phyloP scores from a whole-genome alignment of 2,888 invertebrate species.

The Sphaerophoria taeniata region DNA sequence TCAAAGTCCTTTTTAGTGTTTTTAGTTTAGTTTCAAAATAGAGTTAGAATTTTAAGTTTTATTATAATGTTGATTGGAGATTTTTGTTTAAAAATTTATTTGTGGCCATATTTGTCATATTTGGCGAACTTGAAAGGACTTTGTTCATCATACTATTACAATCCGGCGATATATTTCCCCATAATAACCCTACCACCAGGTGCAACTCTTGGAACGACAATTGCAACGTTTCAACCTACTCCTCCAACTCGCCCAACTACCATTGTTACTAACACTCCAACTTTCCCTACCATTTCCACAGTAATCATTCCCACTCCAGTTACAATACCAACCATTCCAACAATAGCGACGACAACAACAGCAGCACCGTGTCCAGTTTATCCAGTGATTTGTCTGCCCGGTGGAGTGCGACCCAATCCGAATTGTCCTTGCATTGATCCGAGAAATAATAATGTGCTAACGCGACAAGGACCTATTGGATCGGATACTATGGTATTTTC shows the following conservation, averaged over 20 bases:
- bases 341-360: constrained; percentile 41
- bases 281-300: constrained; percentile 51
- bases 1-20: neutral
- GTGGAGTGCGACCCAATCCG: constrained; percentile 78
- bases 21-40: neutral
- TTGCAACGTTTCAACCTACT: constrained; percentile 60
- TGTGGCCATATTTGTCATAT: constrained; percentile 81
- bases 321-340: constrained; percentile 61
- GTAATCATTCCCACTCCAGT: constrained; percentile 43
- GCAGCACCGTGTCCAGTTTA: constrained; percentile 76
- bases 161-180: constrained; percentile 79
- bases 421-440: constrained; percentile 82
- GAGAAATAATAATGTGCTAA: constrained; percentile 72
- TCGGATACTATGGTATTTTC: constrained; percentile 79
- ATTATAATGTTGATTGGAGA: constrained; percentile 78
- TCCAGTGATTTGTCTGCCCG: constrained; percentile 79
- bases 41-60: neutral
- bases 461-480: constrained; percentile 57
- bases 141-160: constrained; percentile 76
- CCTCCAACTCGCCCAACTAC: constrained; percentile 30
- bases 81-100: constrained; percentile 81
- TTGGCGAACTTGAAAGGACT: constrained; percentile 81
- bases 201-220: constrained; percentile 75
- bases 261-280: constrained; percentile 75
- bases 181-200: constrained; percentile 78